phyloP scores from a whole-genome alignment of 30 jellyfish, hydroid and myxozoan genomes.

The Phacellophora camtschatica region DNA sequence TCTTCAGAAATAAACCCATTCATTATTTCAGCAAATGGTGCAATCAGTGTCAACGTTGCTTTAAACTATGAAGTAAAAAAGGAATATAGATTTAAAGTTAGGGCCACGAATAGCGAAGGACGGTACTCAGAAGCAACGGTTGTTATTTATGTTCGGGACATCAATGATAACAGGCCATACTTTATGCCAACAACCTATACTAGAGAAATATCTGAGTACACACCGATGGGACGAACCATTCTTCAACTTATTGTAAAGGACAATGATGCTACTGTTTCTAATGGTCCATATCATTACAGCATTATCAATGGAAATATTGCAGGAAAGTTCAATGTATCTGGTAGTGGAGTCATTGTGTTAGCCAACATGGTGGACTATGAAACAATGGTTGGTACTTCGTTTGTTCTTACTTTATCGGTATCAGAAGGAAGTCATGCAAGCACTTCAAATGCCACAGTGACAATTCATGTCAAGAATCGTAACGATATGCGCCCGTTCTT shows the following conservation, averaged over 20 bases:
- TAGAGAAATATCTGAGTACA: conserved; percentile 47
- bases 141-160: conserved; percentile 58
- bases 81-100: conserved; percentile 58
- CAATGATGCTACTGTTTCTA: conserved; percentile 48
- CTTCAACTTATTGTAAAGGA: conserved; percentile 44
- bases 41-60: background rate
- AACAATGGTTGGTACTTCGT: conserved; percentile 44
- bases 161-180: conserved; percentile 85
- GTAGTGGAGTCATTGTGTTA: conserved; percentile 32
- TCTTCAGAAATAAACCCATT: conserved; percentile 57
- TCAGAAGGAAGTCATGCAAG: conserved; percentile 42
- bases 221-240: conserved; percentile 61
- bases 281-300: conserved; percentile 25
- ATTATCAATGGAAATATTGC: conserved; percentile 36
- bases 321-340: conserved; percentile 26
- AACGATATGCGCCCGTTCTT: conserved; percentile 69
- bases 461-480: conserved; percentile 39
- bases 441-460: conserved; percentile 62
- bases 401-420: conserved; percentile 29
- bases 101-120: conserved; percentile 68
- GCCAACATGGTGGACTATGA: conserved; percentile 51
- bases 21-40: conserved; percentile 48
- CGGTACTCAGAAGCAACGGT: conserved; percentile 57
- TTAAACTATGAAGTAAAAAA: conserved; percentile 69
- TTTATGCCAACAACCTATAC: conserved; percentile 44